Percentiles rank a stretch among this genome's conserved stretches.
phyloP scores from a whole-genome alignment of 92 coral and sea anemone genomes.

The Scolanthus callimorphus region DNA sequence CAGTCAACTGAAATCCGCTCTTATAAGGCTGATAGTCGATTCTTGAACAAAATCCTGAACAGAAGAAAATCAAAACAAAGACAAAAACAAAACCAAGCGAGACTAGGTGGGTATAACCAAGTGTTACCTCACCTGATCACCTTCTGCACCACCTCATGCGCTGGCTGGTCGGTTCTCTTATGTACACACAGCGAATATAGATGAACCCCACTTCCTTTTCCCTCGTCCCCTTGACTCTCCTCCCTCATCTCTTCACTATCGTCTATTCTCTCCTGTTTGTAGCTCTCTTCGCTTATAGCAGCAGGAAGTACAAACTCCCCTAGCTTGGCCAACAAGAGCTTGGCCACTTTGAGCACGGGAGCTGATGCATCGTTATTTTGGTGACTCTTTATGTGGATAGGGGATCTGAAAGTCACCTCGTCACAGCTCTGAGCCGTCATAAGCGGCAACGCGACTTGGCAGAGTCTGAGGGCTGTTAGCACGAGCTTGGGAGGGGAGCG shows the following conservation, averaged over 20 bases:
- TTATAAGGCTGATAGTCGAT: no score
- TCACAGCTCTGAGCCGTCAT: conserved; percentile 68
- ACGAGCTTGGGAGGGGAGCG: conserved; percentile 93
- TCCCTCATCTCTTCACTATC: conserved; percentile 10
- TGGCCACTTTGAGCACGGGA: conserved; percentile 70
- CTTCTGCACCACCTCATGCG: conserved; percentile 93
- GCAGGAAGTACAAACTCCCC: conserved; percentile 83
- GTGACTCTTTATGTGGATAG: not conserved
- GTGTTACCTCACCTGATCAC: conserved; percentile 57
- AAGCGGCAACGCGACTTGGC: conserved; percentile 81
- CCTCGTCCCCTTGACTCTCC: not conserved
- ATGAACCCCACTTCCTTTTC: conserved; percentile 6
- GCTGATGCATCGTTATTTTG: conserved; percentile 18
- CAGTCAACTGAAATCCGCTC: no score
- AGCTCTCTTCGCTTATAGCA: conserved; percentile 27
- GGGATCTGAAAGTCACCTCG: conserved; percentile 50
- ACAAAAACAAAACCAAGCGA: not conserved
- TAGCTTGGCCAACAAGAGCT: conserved; percentile 74
- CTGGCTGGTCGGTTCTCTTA: conserved; percentile 76
- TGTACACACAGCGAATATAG: conserved; percentile 71
- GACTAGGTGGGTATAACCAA: not conserved
- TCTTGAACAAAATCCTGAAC: no score
- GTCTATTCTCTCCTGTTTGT: not conserved
- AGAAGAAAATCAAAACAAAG: not conserved
- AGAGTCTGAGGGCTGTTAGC: conserved; percentile 76